Base-by-base conservation (phyloP, 2,888 invertebrate genomes). In the Drosophila heteroneura region DNA sequence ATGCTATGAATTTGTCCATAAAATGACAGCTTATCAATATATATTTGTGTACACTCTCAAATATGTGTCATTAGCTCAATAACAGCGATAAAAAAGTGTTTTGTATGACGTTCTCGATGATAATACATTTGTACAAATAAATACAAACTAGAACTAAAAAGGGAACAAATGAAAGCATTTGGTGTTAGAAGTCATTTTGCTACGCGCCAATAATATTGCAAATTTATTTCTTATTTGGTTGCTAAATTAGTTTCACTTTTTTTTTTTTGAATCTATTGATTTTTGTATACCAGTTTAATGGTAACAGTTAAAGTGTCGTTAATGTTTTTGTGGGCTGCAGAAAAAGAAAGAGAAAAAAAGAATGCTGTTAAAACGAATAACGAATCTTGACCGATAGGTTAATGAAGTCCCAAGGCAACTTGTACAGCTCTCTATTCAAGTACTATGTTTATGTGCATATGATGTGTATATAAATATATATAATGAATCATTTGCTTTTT, bases 1-100 rank as follows among this genome's bases (percentile, higher is more conserved):
- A 37, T 19, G 44, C 22, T 60, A 58, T 52, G 22, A 22, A 30
- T 39, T 30, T 63, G 60, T 41, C 52, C 59, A 47, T 73, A 28
- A 69, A 73, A 69, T 74, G 60, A 47, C 60, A 73, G 57, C 59
- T 57, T 64, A 63, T 70, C 62, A 70, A 70, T 66, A 37, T 65
- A 62, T 53, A 44, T 44, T 52, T 37, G 53, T 63, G 28, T 30
- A 52, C 19, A 12, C n/a, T 22, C 22, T 58, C 30, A 22, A 22
- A 65, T 52, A 30, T 37, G n/a, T 61, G 35, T 72, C 72, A 71
- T 71, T 71, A 57, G 47, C 62, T 63, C 72, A 71, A 64, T 49
- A 72, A 72, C 22, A 32, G 32, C 12, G 54, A 39, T 41, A 62
- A 30, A 53, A 19, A 35, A 26, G 30, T 30, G 22, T 37, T n/a